phyloP scores from a whole-genome alignment of 2,888 invertebrate species.

The Cephus rjabovi region DNA sequence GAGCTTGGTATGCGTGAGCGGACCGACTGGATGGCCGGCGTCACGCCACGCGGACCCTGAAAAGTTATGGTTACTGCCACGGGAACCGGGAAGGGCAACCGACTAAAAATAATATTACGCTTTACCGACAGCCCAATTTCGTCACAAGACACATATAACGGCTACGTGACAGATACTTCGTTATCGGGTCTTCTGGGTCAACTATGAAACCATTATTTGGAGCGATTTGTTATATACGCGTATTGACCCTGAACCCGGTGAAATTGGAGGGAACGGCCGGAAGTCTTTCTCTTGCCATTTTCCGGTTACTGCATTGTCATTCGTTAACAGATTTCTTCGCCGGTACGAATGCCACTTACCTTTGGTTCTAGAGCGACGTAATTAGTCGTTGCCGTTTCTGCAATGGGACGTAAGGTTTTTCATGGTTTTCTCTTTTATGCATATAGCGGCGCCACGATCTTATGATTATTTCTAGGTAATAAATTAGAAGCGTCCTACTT shows the following conservation, averaged over 20 bases:
- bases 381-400: background rate
- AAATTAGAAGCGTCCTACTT: background rate
- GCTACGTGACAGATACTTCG: conserved; percentile 22
- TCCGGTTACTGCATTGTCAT: background rate
- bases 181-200: conserved; percentile 12
- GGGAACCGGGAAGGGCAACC: conserved; percentile 42
- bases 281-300: conserved; percentile 43
- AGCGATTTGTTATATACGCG: background rate
- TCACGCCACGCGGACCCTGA: conserved; percentile 57
- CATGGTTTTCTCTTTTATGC: background rate
- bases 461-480: background rate
- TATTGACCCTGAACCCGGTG: conserved; percentile 33
- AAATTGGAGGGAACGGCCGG: conserved; percentile 51
- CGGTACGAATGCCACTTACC: background rate
- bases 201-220: background rate
- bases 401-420: background rate
- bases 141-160: conserved; percentile 36
- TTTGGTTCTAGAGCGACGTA: background rate
- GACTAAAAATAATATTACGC: conserved; percentile 62
- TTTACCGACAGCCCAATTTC: conserved; percentile 58
- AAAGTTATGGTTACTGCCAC: conserved; percentile 62
- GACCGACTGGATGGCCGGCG: conserved; percentile 57
- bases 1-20: conserved; percentile 56
- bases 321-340: background rate
- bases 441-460: background rate